Evolutionary conservation across 2,797 vertebrate genomes (phyloP), one percentile per base, ranked within the genome.

Genomic region (Tokudaia tokunoshimensis): DNA sequence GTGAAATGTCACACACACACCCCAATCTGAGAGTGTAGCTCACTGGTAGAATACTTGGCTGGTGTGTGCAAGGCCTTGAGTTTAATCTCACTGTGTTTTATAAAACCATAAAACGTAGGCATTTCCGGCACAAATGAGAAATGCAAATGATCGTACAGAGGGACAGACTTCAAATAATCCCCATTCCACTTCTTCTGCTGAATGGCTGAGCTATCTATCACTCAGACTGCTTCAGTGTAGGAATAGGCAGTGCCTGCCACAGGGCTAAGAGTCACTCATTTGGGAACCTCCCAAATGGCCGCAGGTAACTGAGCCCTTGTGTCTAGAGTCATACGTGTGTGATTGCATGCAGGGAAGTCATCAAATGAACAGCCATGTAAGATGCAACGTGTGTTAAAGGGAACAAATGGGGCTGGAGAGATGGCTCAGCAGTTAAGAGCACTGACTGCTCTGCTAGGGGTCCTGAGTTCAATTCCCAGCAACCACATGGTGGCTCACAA

Each of bases 241-340:
- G 37, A 80, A 50, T 52, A 50, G 34, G 37, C 6, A 72, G 70
- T 55, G 57, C 4, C 12, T 61, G 57, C 4, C 12, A 34, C 7
- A n/a, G 55, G 59, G 63, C 10, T 78, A 15, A 29, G 89, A 85
- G 65, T 85, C 61, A 75, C 34, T 59, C 65, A 26, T 59, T 44
- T 57, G 89, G 80, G 52, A 86, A 59, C 57, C 90, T 95, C 85
- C 72, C 41, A 75, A 95, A 52, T 84, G 47, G 88, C 80, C 34
- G 76, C 31, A 6, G 8, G 74, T 17, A 55, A 52, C 78, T 74
- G 61, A 87, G 50, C 72, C 72, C 29, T 29, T 1, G 2, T 20
- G 17, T 70, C 12, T 37, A 95, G 61, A 94, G 34, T 15, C 75
- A 76, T 50, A 29, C 44, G 2, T 29, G 37, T 14, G 57, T n/a